Percentiles rank a stretch among this genome's conserved stretches.
Evolutionary conservation across 2,113 vertebrate genomes (phyloP).

Genomic region (Colossoma macropomum): DNA sequence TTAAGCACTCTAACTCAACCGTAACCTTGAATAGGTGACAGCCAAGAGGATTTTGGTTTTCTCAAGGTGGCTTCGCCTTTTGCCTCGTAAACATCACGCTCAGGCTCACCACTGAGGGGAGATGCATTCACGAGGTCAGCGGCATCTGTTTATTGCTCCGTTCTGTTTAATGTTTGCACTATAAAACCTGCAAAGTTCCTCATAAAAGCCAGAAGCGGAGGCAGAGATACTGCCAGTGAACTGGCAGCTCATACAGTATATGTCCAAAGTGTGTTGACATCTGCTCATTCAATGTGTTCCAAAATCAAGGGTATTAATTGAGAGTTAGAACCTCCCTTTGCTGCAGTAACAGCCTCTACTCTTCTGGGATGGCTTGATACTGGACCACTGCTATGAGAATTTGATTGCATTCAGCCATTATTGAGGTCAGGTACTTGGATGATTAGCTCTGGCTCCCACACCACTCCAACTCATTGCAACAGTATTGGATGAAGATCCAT

Average conservation of each 20-base stretch:
- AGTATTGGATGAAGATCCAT: background rate
- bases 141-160: conserved; percentile 42
- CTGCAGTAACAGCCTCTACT: background rate
- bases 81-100: conserved; percentile 34
- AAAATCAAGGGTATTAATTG: background rate
- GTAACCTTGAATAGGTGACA: conserved; percentile 45
- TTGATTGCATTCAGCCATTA: background rate
- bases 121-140: conserved; percentile 41
- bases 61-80: conserved; percentile 28
- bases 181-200: conserved; percentile 32
- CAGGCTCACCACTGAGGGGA: conserved; percentile 8
- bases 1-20: conserved; percentile 41
- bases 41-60: conserved; percentile 9
- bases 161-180: conserved; percentile 50
- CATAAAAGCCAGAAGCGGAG: conserved; percentile 27
- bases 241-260: background rate
- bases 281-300: background rate
- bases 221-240: conserved; percentile 4
- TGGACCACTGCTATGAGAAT: background rate
- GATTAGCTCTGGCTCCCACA: background rate
- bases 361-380: background rate
- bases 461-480: background rate
- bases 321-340: too few species aligned
- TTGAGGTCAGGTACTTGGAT: background rate
- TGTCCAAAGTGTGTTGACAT: background rate